Conservation (phyloP, 2,797 vertebrate genomes). For the Brotula barbata region DNA sequence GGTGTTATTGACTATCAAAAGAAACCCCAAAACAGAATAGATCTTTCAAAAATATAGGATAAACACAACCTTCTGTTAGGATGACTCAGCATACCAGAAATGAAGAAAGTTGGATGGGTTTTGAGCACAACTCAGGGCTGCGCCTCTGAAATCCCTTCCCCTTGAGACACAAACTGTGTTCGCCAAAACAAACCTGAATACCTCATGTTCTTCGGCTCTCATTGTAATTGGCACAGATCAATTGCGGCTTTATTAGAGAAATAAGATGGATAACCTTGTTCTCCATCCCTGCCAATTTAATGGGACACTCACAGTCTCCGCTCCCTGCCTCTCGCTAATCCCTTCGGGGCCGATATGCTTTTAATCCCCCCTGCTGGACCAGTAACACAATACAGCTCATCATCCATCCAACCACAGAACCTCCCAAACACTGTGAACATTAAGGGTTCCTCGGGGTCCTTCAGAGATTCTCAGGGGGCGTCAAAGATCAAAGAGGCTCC, state of each 20-base stretch:
- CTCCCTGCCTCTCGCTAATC: constrained; percentile 65
- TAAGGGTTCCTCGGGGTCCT: constrained; percentile 37
- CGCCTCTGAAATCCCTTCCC: constrained; percentile 41
- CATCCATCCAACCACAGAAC: constrained; percentile 48
- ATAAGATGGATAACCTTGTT: constrained; percentile 73
- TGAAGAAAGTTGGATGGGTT: constrained; percentile 1
- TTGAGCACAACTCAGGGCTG: constrained; percentile 26
- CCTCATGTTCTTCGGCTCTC: constrained; percentile 55
- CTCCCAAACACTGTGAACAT: constrained; percentile 42
- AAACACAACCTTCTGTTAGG: neutral
- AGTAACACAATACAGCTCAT: constrained; percentile 60
- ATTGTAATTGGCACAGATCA: constrained; percentile 73
- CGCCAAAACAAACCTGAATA: constrained; percentile 65
- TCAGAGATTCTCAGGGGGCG: constrained; percentile 22
- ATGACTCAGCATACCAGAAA: neutral
- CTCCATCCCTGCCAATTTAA: constrained; percentile 63
- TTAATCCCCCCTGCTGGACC: constrained; percentile 66
- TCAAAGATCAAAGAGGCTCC: constrained; percentile 39
- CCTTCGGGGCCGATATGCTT: constrained; percentile 62
- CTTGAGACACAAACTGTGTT: constrained; percentile 25
- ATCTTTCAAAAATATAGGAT: constrained; percentile 17
- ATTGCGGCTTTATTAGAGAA: constrained; percentile 71
- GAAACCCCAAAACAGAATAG: too few relatives aligned
- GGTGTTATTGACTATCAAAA: too few relatives aligned
- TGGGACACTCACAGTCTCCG: constrained; percentile 61